Base-by-base conservation (phyloP, 2,888 invertebrate species). In the Sphaeridia pumilis region DNA sequence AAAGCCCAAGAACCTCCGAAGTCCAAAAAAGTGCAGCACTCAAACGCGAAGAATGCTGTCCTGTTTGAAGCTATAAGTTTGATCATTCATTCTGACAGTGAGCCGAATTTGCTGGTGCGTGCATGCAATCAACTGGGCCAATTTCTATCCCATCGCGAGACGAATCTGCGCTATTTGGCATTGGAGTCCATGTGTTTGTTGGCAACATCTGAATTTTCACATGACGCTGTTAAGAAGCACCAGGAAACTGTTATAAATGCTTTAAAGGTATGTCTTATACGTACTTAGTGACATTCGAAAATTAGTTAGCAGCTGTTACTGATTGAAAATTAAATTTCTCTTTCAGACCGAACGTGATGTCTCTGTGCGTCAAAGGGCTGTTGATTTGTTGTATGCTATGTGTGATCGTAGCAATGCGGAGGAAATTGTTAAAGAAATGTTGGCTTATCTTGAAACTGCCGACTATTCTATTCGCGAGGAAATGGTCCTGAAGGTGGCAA, bases 401-500 rank as follows among this genome's bases (percentile, higher is more conserved):
- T 99, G 98, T 74, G 98, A 99, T 73, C 87, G 94, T 69, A 89
- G 89, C 63, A 99, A 98, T 75, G 94, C 97, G 22, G 94, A 94
- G 72, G 94, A 97, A 75, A 99, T 98, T 70, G 98, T 99, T 4
- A 92, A 93, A 70, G 98, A 99, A 74, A 99, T 99, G 98, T 76
- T 98, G 65, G 88, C 92, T 70, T 99, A 98, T 71, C 76, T 99
- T 65, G 98, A 98, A 76, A 94, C 95, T 24, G 98, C 98, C 52
- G 98, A 99, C 74, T 98, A 98, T 74, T 97, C 97, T 25, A 99
- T 99, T 67, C 79, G 98, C 63, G 98, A 99, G 74, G 98, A 99
- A 75, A 98, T 99, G 98, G 98, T 99, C 35, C 75, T 99, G 46
- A 99, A 98, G 75, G 97, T 98, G 58, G 98, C 98, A 49, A 99